A percentile compares a stretch with the other conserved stretches of the same genome.
phyloP scores from a whole-genome alignment of 2,797 vertebrate genomes.

The Esox lucius region DNA sequence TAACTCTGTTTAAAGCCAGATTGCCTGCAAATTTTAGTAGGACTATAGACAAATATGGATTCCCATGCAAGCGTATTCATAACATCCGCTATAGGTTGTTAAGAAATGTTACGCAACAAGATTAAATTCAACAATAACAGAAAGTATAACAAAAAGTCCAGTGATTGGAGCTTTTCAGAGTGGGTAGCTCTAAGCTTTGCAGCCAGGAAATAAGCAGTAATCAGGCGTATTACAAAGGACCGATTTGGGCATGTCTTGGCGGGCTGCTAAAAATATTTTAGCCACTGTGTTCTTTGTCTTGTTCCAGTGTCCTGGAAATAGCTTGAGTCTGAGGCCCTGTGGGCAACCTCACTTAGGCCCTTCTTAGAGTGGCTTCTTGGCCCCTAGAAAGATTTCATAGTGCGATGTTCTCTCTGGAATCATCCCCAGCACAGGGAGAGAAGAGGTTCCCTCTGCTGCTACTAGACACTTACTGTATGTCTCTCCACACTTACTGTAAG shows the following conservation, averaged over 20 bases:
- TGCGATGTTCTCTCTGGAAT: background rate
- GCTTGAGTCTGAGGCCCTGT: slow-evolving; percentile 3
- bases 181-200: background rate
- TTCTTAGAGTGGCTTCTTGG: slow-evolving; percentile 6
- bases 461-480: background rate
- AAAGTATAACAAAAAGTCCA: background rate
- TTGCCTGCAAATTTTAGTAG: background rate
- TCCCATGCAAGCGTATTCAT: background rate
- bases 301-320: slow-evolving; percentile 16
- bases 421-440: background rate
- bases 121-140: background rate
- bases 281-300: slow-evolving; percentile 10
- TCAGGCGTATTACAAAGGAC: slow-evolving; percentile 15
- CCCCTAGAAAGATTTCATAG: slow-evolving; percentile 7
- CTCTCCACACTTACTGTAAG: background rate
- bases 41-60: background rate
- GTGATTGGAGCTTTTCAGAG: background rate
- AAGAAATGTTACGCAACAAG: background rate
- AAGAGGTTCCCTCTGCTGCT: background rate
- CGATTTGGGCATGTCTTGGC: slow-evolving; percentile 1
- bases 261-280: slow-evolving; percentile 11
- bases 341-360: slow-evolving; percentile 4
- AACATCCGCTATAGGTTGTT: background rate
- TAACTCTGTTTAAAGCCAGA: background rate
- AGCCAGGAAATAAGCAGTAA: slow-evolving; percentile 1